phyloP scores from a whole-genome alignment of 2,888 invertebrate species.

The Luffia ferchaultella region DNA sequence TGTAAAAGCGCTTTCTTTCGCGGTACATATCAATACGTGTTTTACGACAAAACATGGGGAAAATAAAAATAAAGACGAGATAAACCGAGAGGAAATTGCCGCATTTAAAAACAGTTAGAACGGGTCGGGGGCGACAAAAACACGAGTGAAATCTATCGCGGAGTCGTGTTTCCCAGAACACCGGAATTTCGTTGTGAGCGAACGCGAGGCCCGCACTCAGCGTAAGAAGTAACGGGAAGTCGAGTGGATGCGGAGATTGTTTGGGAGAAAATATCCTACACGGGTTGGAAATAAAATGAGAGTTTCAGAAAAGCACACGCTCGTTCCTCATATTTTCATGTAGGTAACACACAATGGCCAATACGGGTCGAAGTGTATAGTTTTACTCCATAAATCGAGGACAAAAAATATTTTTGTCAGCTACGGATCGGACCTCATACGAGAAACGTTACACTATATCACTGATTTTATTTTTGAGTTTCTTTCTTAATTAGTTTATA shows the following conservation, averaged over 20 bases:
- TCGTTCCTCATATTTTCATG: too few relatives aligned
- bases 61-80: background rate
- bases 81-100: background rate
- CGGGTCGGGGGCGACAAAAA: constrained; percentile 13
- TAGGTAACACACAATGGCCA: too few relatives aligned
- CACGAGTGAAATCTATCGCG: constrained; percentile 22
- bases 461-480: too few relatives aligned
- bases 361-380: too few relatives aligned
- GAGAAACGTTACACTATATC: too few relatives aligned
- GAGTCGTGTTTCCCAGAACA: constrained; percentile 27
- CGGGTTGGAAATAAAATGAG: too few relatives aligned
- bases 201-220: background rate
- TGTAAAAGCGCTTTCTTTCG: too few relatives aligned
- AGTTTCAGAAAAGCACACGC: too few relatives aligned
- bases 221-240: background rate
- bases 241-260: background rate
- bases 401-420: too few relatives aligned
- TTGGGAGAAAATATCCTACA: background rate
- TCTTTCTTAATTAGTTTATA: too few relatives aligned
- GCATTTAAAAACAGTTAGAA: constrained; percentile 1
- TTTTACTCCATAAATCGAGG: too few relatives aligned
- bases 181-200: background rate
- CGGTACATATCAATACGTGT: background rate
- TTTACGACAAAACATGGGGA: background rate
- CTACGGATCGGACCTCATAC: too few relatives aligned